These are phyloP conservation scores for Leptinotarsa undecemlineata DNA, from an alignment of 1,140 invertebrate species.

Conservation along the genomic window DNA sequence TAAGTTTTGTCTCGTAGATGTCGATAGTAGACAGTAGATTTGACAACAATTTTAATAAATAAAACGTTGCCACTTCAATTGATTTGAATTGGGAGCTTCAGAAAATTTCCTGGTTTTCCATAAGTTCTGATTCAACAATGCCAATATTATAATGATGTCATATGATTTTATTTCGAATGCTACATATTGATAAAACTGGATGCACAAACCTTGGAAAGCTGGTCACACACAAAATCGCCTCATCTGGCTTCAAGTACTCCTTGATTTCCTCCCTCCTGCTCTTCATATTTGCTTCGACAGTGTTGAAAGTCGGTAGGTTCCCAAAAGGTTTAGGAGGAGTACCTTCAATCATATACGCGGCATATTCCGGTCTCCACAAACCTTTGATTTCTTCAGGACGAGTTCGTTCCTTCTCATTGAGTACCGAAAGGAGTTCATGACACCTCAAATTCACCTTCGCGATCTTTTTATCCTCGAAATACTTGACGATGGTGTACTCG, in stretches of 20 bases:
- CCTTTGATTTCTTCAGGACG: slow-evolving; percentile 82
- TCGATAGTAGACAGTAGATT: too few relatives aligned
- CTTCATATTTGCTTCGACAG: slow-evolving; percentile 97
- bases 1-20: too few relatives aligned
- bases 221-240: slow-evolving; percentile 87
- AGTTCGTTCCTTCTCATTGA: slow-evolving; percentile 81
- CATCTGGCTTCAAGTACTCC: slow-evolving; percentile 74
- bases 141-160: too few relatives aligned
- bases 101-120: too few relatives aligned
- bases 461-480: slow-evolving; percentile 85
- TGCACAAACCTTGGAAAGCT: slow-evolving; percentile 83
- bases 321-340: slow-evolving; percentile 97
- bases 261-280: slow-evolving; percentile 85
- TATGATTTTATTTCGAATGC: too few relatives aligned
- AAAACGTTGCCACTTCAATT: too few relatives aligned
- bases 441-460: slow-evolving; percentile 84
- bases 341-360: slow-evolving; percentile 98
- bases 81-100: too few relatives aligned
- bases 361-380: slow-evolving; percentile 98
- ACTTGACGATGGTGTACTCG: slow-evolving; percentile 96
- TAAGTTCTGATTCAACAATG: too few relatives aligned
- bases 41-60: too few relatives aligned
- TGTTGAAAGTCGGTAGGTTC: slow-evolving; percentile 91
- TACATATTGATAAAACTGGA: not conserved
- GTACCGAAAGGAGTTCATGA: slow-evolving; percentile 72